phyloP scores from a whole-genome alignment of 2,888 invertebrate species.

The Anticlea derivata region DNA sequence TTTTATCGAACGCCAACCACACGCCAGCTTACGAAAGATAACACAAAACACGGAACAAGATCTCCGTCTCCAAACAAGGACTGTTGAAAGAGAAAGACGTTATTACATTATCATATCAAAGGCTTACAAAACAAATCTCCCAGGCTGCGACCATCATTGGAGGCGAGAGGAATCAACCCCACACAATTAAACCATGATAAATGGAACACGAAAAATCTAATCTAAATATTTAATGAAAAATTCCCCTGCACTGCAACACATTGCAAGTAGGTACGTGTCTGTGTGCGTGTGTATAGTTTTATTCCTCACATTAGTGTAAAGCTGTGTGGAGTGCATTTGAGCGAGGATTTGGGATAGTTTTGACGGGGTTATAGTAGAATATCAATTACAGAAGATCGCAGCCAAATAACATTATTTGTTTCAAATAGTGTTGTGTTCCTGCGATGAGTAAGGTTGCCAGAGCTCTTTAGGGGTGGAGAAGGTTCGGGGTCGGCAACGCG shows the following conservation, averaged over 20 bases:
- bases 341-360: slow-evolving; percentile 14
- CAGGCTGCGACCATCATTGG: slow-evolving; percentile 59
- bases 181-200: slow-evolving; percentile 80
- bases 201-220: slow-evolving; percentile 82
- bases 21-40: slow-evolving; percentile 3
- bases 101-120: slow-evolving; percentile 80
- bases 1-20: background rate
- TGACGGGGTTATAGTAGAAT: background rate
- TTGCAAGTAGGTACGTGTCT: slow-evolving; percentile 38
- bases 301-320: slow-evolving; percentile 16
- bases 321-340: slow-evolving; percentile 17
- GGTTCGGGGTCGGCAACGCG: too few relatives aligned
- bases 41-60: slow-evolving; percentile 18
- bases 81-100: slow-evolving; percentile 39
- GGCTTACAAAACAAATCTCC: slow-evolving; percentile 65
- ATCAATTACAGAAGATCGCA: too few relatives aligned
- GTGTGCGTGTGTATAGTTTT: slow-evolving; percentile 24
- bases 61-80: slow-evolving; percentile 10
- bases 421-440: too few relatives aligned
- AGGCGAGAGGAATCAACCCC: slow-evolving; percentile 58
- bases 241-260: slow-evolving; percentile 66
- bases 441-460: too few relatives aligned
- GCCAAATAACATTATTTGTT: too few relatives aligned
- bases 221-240: slow-evolving; percentile 83
- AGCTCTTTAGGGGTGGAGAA: too few relatives aligned